A percentile compares a stretch with the other conserved stretches of the same genome.
phyloP scores from a whole-genome alignment of 2,113 vertebrate genomes.

The Psilopogon haemacephalus region DNA sequence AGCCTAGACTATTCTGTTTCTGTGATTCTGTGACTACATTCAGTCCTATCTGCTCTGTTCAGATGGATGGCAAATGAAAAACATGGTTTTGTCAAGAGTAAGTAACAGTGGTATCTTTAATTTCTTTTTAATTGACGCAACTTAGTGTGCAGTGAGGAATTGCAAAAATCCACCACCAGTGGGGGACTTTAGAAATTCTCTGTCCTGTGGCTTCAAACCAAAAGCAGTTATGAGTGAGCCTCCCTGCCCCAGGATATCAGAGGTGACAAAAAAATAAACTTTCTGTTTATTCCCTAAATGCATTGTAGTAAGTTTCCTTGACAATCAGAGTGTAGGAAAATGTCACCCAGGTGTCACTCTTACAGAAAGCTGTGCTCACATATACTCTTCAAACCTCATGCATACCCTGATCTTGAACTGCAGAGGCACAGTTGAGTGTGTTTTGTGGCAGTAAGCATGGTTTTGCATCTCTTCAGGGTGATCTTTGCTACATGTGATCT shows the following conservation, averaged over 20 bases:
- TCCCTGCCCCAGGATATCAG: background rate
- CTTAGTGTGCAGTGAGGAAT: too few species aligned
- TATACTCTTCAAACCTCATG: background rate
- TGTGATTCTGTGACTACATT: background rate
- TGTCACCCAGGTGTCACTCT: background rate
- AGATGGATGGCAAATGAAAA: background rate
- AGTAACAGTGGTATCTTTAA: fast-evolving
- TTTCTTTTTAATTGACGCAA: background rate
- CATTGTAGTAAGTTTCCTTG: background rate
- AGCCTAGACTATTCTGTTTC: too few species aligned
- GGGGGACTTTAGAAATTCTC: background rate
- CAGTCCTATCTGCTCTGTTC: background rate
- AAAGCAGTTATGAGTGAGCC: too few species aligned
- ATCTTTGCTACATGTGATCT: background rate
- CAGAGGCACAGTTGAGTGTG: background rate
- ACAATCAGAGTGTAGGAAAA: background rate
- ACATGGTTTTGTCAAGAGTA: background rate
- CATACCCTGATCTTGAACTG: background rate
- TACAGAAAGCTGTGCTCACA: background rate
- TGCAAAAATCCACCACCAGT: background rate
- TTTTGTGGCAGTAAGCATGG: background rate
- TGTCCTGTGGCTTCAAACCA: background rate
- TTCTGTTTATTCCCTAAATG: background rate
- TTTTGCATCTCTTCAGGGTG: background rate
- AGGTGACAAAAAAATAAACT: background rate